A percentile compares a stretch with the other conserved stretches of the same genome.
These are phyloP conservation scores for Clangula hyemalis DNA, from an alignment of 2,797 vertebrate species.

Conservation along the genomic window DNA sequence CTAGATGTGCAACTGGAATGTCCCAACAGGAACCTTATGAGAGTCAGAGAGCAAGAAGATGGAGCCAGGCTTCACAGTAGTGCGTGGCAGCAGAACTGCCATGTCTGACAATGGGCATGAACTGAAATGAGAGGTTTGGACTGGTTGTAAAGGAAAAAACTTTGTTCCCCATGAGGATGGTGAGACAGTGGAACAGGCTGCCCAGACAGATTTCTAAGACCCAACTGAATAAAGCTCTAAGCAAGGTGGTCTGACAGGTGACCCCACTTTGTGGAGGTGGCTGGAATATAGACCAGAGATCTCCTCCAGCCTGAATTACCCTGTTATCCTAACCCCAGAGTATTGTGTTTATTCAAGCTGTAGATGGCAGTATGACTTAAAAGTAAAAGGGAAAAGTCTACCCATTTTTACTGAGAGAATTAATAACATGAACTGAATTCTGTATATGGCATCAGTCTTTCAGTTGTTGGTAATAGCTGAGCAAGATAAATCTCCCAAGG, in stretches of 20 bases:
- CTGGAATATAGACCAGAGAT: neutral
- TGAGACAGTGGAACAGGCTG: neutral
- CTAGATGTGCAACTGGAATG: neutral
- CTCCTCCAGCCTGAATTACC: neutral
- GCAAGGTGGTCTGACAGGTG: neutral
- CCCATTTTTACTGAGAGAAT: neutral
- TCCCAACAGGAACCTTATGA: neutral
- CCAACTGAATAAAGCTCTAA: neutral
- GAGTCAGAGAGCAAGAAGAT: neutral
- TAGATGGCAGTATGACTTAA: constrained; percentile 75
- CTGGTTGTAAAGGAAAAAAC: neutral
- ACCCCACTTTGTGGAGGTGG: neutral
- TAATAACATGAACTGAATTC: neutral
- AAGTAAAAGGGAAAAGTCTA: neutral
- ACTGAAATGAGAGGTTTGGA: neutral
- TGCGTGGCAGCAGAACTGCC: neutral
- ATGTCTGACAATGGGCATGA: neutral
- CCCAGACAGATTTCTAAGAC: neutral
- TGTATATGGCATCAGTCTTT: neutral
- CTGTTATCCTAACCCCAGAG: neutral
- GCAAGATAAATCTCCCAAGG: neutral
- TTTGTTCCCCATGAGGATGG: neutral
- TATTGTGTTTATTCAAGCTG: constrained; percentile 27
- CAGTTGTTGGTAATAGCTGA: neutral
- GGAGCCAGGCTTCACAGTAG: neutral